phyloP scores from a whole-genome alignment of 2,888 invertebrate species.

The Phengaris arion region DNA sequence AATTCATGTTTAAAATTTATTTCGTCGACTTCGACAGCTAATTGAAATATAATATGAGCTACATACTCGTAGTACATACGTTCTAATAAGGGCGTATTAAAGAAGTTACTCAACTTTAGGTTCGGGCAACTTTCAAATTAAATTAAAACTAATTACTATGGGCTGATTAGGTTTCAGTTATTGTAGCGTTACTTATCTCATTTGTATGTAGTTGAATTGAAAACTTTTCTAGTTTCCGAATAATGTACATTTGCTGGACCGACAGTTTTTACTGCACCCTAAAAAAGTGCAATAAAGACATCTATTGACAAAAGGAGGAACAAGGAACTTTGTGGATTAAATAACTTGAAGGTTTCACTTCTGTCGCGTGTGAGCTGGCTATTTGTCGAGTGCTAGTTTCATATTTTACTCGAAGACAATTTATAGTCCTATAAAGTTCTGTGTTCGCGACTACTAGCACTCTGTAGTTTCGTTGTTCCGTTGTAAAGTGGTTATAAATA shows the following conservation, averaged over 20 bases:
- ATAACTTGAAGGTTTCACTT: neutral
- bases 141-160: slow-evolving; percentile 11
- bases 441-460: neutral
- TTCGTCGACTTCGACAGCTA: neutral
- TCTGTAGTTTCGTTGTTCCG: neutral
- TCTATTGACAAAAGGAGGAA: no score
- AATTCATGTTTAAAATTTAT: neutral
- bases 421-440: neutral
- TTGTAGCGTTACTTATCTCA: neutral
- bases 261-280: no score
- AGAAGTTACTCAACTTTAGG: neutral
- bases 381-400: neutral
- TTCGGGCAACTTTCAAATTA: neutral
- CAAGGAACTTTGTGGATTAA: no score
- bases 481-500: neutral
- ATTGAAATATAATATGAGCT: slow-evolving; percentile 5
- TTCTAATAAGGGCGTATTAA: neutral
- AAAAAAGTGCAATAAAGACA: no score
- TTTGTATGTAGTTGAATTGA: neutral
- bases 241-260: neutral
- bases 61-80: neutral
- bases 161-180: slow-evolving; percentile 3
- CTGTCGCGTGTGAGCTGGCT: neutral
- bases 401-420: neutral
- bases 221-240: neutral